Percentiles rank a stretch among this genome's conserved stretches.
Evolutionary conservation across 1,140 invertebrate species (phyloP).

Genomic region (Sinonovacula constricta): DNA sequence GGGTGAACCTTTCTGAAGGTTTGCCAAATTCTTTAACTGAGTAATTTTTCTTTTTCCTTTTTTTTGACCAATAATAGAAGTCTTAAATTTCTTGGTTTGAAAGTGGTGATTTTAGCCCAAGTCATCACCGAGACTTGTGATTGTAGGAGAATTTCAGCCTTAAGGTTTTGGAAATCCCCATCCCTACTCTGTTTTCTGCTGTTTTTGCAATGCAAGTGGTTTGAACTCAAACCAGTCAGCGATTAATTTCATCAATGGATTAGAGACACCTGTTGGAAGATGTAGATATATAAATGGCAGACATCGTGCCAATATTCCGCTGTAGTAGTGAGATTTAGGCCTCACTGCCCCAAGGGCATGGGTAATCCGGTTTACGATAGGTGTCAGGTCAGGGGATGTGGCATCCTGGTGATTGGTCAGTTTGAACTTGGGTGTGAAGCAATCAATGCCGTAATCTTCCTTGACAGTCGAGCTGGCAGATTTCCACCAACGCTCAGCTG

Average conservation of each 20-base stretch:
- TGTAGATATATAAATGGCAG: constrained; percentile 70
- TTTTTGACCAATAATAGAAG: too few species aligned
- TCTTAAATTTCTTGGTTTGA: too few species aligned
- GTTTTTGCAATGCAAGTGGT: constrained; percentile 45
- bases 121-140: too few species aligned
- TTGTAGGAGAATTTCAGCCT: too few species aligned
- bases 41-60: too few species aligned
- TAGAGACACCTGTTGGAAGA: constrained; percentile 59
- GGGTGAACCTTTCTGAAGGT: too few species aligned
- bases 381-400: constrained; percentile 64
- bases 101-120: too few species aligned
- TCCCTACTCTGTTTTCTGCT: too few species aligned
- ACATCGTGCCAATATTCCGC: constrained; percentile 66
- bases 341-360: constrained; percentile 61
- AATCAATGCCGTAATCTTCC: constrained; percentile 66
- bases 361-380: constrained; percentile 63
- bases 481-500: constrained; percentile 70
- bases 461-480: constrained; percentile 62
- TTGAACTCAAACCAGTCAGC: constrained; percentile 67
- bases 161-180: too few species aligned
- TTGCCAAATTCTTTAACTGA: too few species aligned
- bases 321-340: constrained; percentile 69
- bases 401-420: constrained; percentile 57
- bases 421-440: constrained; percentile 67
- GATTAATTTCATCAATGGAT: constrained; percentile 59